Base-by-base conservation (phyloP, 2,113 vertebrate species). In the Benitochromis conjunctus region DNA sequence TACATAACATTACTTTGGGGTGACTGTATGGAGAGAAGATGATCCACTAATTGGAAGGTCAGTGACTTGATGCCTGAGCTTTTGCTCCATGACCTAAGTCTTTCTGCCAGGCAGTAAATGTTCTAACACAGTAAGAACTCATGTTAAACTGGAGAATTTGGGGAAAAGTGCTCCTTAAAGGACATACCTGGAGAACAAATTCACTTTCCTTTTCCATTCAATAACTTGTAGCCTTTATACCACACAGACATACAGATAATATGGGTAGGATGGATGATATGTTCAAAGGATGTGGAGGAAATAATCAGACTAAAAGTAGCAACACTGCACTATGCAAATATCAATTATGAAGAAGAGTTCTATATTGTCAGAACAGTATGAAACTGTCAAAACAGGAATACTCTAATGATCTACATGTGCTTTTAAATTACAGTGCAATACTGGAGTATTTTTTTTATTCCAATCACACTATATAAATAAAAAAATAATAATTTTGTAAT, bases 391-490 rank as follows among this genome's bases (percentile, higher is more conserved):
- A 74, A 51, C 9, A 31, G 69, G 2, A 74, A 31, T 29, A 74
- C 29, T 51, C 21, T 10, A 24, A 46, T 46, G 3, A 71, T 29
- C 21, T 4, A 48, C 24, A 48, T 1, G 2, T 29, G 21, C 24
- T 7, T 29, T 74, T 48, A 46, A 71, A 71, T 46, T 46, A 71
- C 38, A 69, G 64, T 26, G n/a, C 38, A 43, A 43, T 18, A 4
- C 48, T 0, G 0, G 4, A 43, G 14, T 14, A 0, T 69, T 24
- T 26, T 69, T 26, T 6, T 51, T 51, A 51, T 29, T 19, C 1
- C 26, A 8, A 19, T 19, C 26, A 76, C 26, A 76, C 51, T 51
- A 76, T 31, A 51, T 46, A 76, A 48, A 18, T 26, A 76, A 76
- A 51, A 29, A 12, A 7, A n/a, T 2, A 64, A 12, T 38, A 64